Conservation (phyloP, 2,797 vertebrate genomes). For the Darevskia mixta region DNA sequence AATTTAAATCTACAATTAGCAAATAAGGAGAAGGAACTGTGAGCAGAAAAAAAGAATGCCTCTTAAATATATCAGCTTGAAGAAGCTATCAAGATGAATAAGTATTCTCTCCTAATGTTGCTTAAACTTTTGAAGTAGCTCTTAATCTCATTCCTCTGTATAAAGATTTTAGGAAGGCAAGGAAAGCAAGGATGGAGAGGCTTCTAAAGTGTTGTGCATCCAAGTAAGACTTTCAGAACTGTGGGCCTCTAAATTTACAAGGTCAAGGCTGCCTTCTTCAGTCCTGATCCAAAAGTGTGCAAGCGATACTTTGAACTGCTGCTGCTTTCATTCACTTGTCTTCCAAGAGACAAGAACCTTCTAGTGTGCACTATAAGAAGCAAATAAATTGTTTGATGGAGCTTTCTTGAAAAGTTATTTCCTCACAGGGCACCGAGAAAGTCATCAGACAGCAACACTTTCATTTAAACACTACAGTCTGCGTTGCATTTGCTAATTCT, state of each 20-base stretch:
- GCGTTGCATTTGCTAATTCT: slow-evolving; percentile 68
- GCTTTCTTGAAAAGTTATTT: slow-evolving; percentile 36
- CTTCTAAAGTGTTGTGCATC: neutral
- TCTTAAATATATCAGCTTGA: neutral
- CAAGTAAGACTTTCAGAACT: neutral
- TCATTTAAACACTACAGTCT: slow-evolving; percentile 56
- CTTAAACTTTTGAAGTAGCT: slow-evolving; percentile 10
- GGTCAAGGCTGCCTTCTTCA: neutral
- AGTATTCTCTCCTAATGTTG: neutral
- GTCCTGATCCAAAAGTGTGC: neutral
- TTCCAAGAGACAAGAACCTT: neutral
- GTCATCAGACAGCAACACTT: slow-evolving; percentile 60
- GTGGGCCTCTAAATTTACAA: neutral
- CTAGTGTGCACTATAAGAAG: neutral
- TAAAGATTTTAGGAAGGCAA: neutral
- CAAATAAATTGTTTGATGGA: neutral
- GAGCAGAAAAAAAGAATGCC: neutral
- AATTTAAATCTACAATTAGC: neutral
- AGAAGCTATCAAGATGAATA: neutral
- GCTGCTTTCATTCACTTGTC: neutral
- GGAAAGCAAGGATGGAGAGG: neutral
- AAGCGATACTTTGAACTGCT: neutral
- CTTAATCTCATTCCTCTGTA: neutral
- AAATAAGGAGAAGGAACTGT: neutral
- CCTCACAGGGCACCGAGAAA: neutral